These are phyloP conservation scores for Polyergus mexicanus DNA, from an alignment of 1,140 invertebrate species.

Conservation along the genomic window DNA sequence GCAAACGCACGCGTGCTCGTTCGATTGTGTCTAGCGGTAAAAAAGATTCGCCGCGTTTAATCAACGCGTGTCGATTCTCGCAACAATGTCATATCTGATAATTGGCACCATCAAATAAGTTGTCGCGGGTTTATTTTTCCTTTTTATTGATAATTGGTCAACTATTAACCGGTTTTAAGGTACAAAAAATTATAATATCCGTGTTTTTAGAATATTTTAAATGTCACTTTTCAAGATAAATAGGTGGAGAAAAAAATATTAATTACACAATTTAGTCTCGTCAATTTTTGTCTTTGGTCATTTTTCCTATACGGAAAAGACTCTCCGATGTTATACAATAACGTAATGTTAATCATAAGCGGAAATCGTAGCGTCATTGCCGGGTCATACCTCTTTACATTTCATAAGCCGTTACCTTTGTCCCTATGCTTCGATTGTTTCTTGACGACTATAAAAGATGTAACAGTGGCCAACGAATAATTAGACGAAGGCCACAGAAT, in stretches of 20 bases:
- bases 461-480: slow-evolving; percentile 14
- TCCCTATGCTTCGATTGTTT: slow-evolving; percentile 9
- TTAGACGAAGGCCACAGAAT: slow-evolving; percentile 10
- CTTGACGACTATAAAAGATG: background rate
- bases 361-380: background rate
- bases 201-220: slow-evolving; percentile 2
- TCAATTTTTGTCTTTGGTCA: background rate
- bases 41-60: background rate
- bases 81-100: background rate
- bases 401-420: slow-evolving; percentile 24
- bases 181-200: background rate
- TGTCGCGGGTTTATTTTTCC: background rate
- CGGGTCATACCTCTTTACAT: background rate
- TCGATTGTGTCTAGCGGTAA: background rate
- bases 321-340: background rate
- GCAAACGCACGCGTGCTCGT: background rate
- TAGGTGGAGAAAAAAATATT: slow-evolving; percentile 15
- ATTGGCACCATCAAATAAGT: background rate
- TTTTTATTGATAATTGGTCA: background rate
- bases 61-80: background rate
- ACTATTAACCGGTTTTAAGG: background rate
- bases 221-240: background rate
- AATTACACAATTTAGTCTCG: background rate
- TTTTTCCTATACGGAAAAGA: background rate
- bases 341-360: background rate